A percentile compares a stretch with the other conserved stretches of the same genome.
Evolutionary conservation across 2,113 vertebrate species (phyloP).

Genomic region (Prunella fulvescens): DNA sequence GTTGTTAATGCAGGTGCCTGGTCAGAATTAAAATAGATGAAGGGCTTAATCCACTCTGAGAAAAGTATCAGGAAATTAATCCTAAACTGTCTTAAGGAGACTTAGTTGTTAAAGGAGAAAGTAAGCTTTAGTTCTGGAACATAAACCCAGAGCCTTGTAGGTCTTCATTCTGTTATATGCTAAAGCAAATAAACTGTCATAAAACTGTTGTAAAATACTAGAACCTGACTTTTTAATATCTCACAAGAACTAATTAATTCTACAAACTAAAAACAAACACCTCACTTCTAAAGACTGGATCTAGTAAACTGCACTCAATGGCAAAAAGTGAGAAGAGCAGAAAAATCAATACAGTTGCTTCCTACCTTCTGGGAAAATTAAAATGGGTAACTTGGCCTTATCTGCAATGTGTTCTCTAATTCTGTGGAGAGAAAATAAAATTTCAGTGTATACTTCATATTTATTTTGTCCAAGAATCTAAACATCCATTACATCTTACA

Average conservation of each 20-base stretch:
- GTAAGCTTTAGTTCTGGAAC: background rate
- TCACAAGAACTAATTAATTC: background rate
- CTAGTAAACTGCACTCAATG: background rate
- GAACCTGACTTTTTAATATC: background rate
- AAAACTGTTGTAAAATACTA: background rate
- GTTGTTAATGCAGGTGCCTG: conserved; percentile 94
- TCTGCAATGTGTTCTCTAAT: conserved; percentile 85
- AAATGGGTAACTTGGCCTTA: conserved; percentile 88
- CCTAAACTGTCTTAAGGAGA: background rate
- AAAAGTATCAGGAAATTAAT: background rate
- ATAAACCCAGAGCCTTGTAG: background rate
- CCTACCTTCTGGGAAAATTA: conserved; percentile 97
- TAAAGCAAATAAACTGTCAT: background rate
- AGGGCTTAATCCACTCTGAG: background rate
- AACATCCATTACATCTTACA: background rate
- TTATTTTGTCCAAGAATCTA: background rate
- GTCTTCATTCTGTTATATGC: background rate
- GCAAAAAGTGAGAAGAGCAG: background rate
- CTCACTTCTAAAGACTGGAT: background rate
- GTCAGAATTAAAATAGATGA: background rate
- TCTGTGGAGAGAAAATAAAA: conserved; percentile 69
- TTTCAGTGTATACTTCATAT: background rate
- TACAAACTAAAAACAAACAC: background rate
- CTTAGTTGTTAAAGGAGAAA: background rate
- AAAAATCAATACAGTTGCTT: background rate